Evolutionary conservation across 2,113 vertebrate species (phyloP), one percentile per base, ranked within the genome.

Genomic region (Ophiodon elongatus): DNA sequence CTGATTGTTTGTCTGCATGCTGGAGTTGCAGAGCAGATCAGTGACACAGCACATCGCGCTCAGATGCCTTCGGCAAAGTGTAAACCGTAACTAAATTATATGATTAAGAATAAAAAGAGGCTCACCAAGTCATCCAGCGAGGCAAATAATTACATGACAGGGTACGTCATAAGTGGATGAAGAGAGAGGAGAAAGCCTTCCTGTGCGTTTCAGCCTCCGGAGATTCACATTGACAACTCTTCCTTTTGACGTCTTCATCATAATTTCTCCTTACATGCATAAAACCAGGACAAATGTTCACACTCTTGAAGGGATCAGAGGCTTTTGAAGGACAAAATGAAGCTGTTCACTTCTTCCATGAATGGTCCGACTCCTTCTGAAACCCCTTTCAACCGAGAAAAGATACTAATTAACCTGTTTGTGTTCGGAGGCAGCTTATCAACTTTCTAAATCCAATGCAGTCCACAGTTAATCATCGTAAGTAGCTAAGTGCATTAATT

Each of bases 381-480:
- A 79, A 27, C 76, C 80, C 66, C 79, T 60, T 43, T 60, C 75
- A 54, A 67, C 56, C 7, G 7, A 67, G 41, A 76, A 57, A 33
- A 59, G 54, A 69, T 73, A 33, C 82, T 79, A 88, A 90, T 90
- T 54, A 85, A 91, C 89, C 84, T 71, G 85, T 88, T 82, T 88
- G 73, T 87, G 83, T 78, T 85, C 23, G 15, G 76, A 80, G 76
- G 81, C 81, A 43, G 85, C 84, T 82, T 82, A 87, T 91, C 88
- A 86, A 67, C 80, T 17, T 23, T 74, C 78, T 25, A 60, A 83
- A 93, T 92, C 90, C 85, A 80, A 84, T 57, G 56, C 80, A 80
- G 75, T 79, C 82, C 63, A 68, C 78, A 66, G 85, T 86, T 93
- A 54, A 91, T 91, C 92, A 81, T 88, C 85, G 86, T 91, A 88